These are phyloP conservation scores for Parazoanthus darwini DNA, from an alignment of 92 coral and sea anemone genomes.

Conservation along the genomic window DNA sequence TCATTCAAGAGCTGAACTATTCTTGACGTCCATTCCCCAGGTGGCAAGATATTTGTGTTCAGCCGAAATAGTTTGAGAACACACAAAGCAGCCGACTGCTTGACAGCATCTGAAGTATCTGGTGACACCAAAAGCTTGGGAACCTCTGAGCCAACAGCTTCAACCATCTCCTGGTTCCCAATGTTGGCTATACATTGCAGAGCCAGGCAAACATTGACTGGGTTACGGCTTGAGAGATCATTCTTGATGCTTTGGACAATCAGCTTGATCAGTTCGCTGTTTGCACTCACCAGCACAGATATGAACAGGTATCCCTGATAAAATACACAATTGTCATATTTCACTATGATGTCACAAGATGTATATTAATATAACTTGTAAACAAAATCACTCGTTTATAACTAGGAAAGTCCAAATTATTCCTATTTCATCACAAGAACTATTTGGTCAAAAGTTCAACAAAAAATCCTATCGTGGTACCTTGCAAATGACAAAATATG, in stretches of 20 bases:
- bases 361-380: too few species aligned
- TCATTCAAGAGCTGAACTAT: conserved; percentile 96
- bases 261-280: conserved; percentile 94
- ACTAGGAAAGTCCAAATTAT: too few species aligned
- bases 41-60: conserved; percentile 81
- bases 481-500: too few species aligned
- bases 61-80: conserved; percentile 87
- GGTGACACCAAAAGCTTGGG: conserved; percentile 96
- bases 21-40: conserved; percentile 99
- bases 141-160: conserved; percentile 91
- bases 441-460: too few species aligned
- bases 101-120: conserved; percentile 95
- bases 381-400: too few species aligned
- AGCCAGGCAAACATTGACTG: conserved; percentile 92
- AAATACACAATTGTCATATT: not conserved
- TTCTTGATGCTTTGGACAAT: conserved; percentile 97
- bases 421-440: too few species aligned
- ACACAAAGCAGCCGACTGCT: conserved; percentile 95
- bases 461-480: too few species aligned
- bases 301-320: conserved; percentile 87
- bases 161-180: conserved; percentile 97
- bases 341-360: too few species aligned
- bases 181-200: conserved; percentile 97
- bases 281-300: conserved; percentile 95
- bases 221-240: conserved; percentile 94